Percentiles rank a stretch among this genome's conserved stretches.
These are phyloP conservation scores for Eptesicus fuscus DNA, from an alignment of 2,113 vertebrate genomes.

Conservation along the genomic window DNA sequence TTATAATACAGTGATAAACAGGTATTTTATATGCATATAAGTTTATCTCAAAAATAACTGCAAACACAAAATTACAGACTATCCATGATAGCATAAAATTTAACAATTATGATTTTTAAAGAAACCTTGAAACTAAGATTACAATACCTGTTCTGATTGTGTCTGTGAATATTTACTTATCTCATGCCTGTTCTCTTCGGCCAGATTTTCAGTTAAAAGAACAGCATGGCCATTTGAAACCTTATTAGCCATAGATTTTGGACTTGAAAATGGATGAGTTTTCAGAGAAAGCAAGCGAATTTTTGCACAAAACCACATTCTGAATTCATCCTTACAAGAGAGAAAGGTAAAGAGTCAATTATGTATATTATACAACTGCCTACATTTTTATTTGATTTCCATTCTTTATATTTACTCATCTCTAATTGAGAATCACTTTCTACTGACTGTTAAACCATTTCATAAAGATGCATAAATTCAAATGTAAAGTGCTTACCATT, in stretches of 20 bases:
- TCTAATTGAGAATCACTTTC: conserved; percentile 3
- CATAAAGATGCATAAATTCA: conserved; percentile 9
- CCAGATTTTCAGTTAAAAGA: conserved; percentile 78
- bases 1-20: neutral
- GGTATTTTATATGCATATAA: conserved; percentile 2
- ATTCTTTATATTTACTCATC: conserved; percentile 16
- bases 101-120: neutral
- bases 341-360: neutral
- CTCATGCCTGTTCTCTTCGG: conserved; percentile 81
- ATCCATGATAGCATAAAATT: neutral
- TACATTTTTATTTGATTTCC: neutral
- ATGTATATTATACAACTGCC: neutral
- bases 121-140: neutral
- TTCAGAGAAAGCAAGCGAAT: conserved; percentile 89
- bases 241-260: conserved; percentile 84
- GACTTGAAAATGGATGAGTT: conserved; percentile 85
- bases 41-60: conserved; percentile 32
- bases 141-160: conserved; percentile 68
- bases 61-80: conserved; percentile 9
- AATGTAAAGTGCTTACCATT: neutral
- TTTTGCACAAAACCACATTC: conserved; percentile 95
- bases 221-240: conserved; percentile 84
- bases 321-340: conserved; percentile 93
- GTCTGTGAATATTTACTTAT: conserved; percentile 80
- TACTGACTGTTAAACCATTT: neutral